phyloP scores from a whole-genome alignment of 2,113 vertebrate genomes.

The Ameiurus melas region DNA sequence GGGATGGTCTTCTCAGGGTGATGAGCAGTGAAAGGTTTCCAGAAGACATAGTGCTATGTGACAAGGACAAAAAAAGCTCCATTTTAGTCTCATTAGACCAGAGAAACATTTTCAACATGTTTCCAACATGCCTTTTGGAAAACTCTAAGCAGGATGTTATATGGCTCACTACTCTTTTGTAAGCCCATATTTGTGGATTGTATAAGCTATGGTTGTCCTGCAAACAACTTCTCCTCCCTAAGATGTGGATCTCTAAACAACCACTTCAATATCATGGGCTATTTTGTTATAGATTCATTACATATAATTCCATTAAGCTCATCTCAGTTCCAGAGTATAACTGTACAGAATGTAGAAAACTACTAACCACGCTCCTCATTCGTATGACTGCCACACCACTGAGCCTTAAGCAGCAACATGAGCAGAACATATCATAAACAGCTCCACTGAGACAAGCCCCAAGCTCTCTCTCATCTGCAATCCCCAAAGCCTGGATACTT shows the following conservation, averaged over 20 bases:
- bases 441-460: slow-evolving; percentile 40
- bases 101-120: neutral
- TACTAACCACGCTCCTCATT: neutral
- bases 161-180: too few species aligned
- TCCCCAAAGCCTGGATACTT: slow-evolving; percentile 34
- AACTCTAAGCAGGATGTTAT: neutral
- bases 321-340: neutral
- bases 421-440: slow-evolving; percentile 44
- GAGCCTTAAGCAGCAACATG: slow-evolving; percentile 33
- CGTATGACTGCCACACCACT: neutral
- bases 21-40: neutral
- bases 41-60: neutral
- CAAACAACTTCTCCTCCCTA: neutral
- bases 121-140: neutral
- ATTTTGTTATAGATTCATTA: neutral
- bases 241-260: neutral
- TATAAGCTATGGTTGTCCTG: neutral
- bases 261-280: neutral
- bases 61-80: neutral
- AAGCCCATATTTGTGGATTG: neutral
- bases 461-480: slow-evolving; percentile 34
- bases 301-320: neutral
- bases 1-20: neutral
- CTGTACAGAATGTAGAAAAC: slow-evolving; percentile 2
- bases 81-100: neutral